Percentiles rank a stretch among this genome's conserved stretches.
Conservation (phyloP, 2,113 vertebrate genomes). For the Labrus mixtus region DNA sequence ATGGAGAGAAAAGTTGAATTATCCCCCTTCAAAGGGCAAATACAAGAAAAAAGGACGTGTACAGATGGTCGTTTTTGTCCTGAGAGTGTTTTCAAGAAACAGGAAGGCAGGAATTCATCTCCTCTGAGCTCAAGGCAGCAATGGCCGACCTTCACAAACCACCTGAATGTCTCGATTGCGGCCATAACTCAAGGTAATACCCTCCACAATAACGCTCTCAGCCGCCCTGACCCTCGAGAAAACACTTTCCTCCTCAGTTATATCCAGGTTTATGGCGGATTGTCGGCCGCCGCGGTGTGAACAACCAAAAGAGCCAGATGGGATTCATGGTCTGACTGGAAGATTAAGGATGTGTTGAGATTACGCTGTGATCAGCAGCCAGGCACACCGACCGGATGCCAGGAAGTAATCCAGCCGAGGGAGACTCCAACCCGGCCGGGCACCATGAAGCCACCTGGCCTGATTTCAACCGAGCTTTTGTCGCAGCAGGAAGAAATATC, state of each 20-base stretch:
- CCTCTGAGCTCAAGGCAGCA: slow-evolving; percentile 11
- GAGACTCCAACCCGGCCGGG: background rate
- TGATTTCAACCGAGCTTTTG: background rate
- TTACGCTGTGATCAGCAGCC: slow-evolving; percentile 37
- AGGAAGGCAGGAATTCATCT: slow-evolving; percentile 21
- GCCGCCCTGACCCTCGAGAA: slow-evolving; percentile 28
- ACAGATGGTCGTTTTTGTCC: background rate
- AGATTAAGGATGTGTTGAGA: slow-evolving; percentile 35
- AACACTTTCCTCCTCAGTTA: background rate
- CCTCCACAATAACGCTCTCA: background rate
- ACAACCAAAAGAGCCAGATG: slow-evolving; percentile 40
- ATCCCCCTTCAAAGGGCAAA: background rate
- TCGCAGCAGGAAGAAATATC: background rate
- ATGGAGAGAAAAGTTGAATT: too few species aligned
- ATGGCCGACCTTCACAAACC: slow-evolving; percentile 34
- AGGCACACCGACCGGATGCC: background rate
- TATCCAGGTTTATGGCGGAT: slow-evolving; percentile 9
- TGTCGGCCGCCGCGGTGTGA: background rate
- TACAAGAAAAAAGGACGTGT: background rate
- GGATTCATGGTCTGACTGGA: slow-evolving; percentile 18
- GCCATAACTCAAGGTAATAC: slow-evolving; percentile 47
- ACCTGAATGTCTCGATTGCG: slow-evolving; percentile 13
- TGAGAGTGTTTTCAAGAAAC: background rate
- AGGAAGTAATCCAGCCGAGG: slow-evolving; percentile 23
- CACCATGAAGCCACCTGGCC: background rate